Conservation (phyloP, 1,140 invertebrate genomes). For the Oryzaephilus surinamensis region DNA sequence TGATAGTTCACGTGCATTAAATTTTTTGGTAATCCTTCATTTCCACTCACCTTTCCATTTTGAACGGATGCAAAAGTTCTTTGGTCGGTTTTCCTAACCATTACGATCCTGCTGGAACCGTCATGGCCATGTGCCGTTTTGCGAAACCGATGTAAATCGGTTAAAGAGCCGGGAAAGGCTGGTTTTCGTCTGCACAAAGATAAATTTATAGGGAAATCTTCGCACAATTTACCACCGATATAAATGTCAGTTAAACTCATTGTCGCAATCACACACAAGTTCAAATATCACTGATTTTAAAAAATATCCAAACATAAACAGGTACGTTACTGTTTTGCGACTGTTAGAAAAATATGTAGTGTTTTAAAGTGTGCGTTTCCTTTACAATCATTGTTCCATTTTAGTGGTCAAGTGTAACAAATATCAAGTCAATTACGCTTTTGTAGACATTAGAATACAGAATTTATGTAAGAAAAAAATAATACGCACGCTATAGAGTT, state of each 20-base stretch:
- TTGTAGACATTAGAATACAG: slow-evolving; percentile 8
- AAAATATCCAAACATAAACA: no score
- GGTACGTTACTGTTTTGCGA: slow-evolving; percentile 11
- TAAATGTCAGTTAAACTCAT: not conserved
- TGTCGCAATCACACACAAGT: no score
- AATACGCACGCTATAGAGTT: no score
- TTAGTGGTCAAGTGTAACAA: slow-evolving; percentile 30
- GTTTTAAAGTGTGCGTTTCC: slow-evolving; percentile 17
- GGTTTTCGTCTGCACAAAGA: slow-evolving; percentile 27
- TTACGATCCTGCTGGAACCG: slow-evolving; percentile 47
- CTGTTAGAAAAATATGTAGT: slow-evolving; percentile 15
- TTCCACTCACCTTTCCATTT: slow-evolving; percentile 32
- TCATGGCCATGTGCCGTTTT: slow-evolving; percentile 47
- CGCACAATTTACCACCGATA: slow-evolving; percentile 12
- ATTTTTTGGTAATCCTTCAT: no score
- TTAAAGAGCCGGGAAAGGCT: slow-evolving; percentile 29
- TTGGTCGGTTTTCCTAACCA: slow-evolving; percentile 53
- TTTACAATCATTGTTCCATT: slow-evolving; percentile 30
- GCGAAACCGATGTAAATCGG: slow-evolving; percentile 32
- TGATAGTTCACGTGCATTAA: no score
- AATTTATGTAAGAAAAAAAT: no score
- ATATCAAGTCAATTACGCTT: no score
- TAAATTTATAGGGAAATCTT: slow-evolving; percentile 10
- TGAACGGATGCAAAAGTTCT: slow-evolving; percentile 40
- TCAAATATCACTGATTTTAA: no score